Evolutionary conservation across 2,888 invertebrate genomes (phyloP), one percentile per base, ranked within the genome.

Genomic region (Hylaea fasciaria): DNA sequence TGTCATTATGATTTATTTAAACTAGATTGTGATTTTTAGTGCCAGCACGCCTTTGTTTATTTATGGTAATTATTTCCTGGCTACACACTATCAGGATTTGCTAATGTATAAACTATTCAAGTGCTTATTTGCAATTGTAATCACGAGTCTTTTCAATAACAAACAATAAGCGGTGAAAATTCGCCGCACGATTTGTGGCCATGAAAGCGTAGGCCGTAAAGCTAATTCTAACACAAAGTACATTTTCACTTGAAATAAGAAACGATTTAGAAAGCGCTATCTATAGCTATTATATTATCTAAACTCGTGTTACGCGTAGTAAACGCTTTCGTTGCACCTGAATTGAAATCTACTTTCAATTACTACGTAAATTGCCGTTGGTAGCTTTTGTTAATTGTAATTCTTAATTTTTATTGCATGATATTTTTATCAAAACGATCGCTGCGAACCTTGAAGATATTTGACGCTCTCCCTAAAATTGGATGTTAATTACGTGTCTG

Each of bases 201-300:
- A 72, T 68, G 71, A 76, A 73, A 77, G 73, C 70, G 68, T 69
- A 61, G 60, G 69, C 71, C 60, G 66, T 60, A 55, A 67, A 68
- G 65, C 62, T 75, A 74, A 75, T 76, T 71, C 68, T 65, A 74
- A 66, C 70, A 71, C 72, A 77, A 77, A 73, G 71, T 56, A 63
- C 56, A 73, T 77, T 80, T 80, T 73, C 71, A 74, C 76, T 76
- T 52, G 72, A 76, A 77, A 77, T 76, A 78, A 77, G 80, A 80
- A 82, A 81, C 71, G 70, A 71, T 83, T 86, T 86, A 86, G 87
- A 88, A 87, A 87, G 87, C 78, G 65, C 68, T 77, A 73, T 66
- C 68, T 77, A 73, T 66, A 69, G 73, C 76, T 75, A 78, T 82
- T 80, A 80, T 77, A 66, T 84, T 82, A 83, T 79, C 78, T 76